Percentiles rank a stretch among this genome's conserved stretches.
phyloP scores from a whole-genome alignment of 2,797 vertebrate genomes.

The Pygocentrus nattereri region DNA sequence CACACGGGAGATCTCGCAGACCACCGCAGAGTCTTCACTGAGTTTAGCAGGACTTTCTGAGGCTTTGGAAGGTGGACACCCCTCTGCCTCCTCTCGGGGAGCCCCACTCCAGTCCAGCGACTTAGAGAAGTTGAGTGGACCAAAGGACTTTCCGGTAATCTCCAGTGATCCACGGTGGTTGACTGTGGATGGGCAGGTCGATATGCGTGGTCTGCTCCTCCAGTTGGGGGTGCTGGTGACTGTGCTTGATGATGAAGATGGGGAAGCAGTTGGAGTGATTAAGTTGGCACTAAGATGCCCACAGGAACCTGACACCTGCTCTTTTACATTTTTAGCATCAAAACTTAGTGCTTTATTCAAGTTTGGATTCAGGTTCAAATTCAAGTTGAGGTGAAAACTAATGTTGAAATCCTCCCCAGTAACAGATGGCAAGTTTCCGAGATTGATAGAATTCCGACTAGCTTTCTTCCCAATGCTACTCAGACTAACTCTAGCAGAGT shows the following conservation, averaged over 20 bases:
- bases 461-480: constrained; percentile 76
- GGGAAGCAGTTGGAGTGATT: constrained; percentile 65
- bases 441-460: constrained; percentile 84
- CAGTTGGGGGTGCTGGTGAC: constrained; percentile 73
- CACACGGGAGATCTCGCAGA: constrained; percentile 81
- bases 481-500: constrained; percentile 77
- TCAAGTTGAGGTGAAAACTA: constrained; percentile 83
- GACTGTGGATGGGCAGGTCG: constrained; percentile 82
- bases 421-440: constrained; percentile 82
- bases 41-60: constrained; percentile 70
- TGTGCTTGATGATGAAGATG: constrained; percentile 70
- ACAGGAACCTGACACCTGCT: constrained; percentile 61
- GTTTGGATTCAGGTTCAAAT: constrained; percentile 78
- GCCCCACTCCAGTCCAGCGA: constrained; percentile 78
- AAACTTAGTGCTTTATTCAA: constrained; percentile 69
- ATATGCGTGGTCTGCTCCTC: constrained; percentile 81
- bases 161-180: constrained; percentile 84
- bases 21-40: constrained; percentile 77
- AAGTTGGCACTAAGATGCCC: constrained; percentile 62
- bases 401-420: constrained; percentile 82
- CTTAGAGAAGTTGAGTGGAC: constrained; percentile 76
- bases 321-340: constrained; percentile 60
- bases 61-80: constrained; percentile 71
- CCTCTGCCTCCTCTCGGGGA: constrained; percentile 64
- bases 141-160: constrained; percentile 71